Evolutionary conservation across 1,140 invertebrate genomes (phyloP).

Genomic region (Meloidogyne chitwoodi): DNA sequence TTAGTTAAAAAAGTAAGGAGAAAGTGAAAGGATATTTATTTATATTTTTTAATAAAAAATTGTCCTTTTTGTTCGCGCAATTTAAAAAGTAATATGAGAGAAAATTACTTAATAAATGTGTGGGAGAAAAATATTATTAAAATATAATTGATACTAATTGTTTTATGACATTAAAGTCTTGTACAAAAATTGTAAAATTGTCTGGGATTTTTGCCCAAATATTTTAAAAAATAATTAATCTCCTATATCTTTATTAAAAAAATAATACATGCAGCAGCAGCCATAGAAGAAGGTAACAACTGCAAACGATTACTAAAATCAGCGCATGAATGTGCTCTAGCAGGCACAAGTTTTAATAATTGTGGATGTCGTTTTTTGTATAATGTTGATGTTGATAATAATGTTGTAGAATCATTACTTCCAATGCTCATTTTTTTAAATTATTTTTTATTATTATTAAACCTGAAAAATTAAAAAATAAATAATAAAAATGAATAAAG

Average conservation of each 20-base stretch:
- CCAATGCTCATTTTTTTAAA: background rate
- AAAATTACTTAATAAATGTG: background rate
- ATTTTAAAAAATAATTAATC: too few relatives aligned
- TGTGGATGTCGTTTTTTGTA: slow-evolving; percentile 17
- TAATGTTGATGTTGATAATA: background rate
- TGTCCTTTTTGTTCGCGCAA: background rate
- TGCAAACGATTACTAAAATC: slow-evolving; percentile 12
- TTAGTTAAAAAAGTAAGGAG: background rate
- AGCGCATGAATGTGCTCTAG: slow-evolving; percentile 12
- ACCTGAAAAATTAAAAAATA: background rate
- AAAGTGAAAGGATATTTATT: background rate
- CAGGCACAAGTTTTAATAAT: background rate
- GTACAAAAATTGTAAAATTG: too few relatives aligned
- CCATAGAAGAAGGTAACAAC: slow-evolving; percentile 12
- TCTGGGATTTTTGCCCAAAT: background rate
- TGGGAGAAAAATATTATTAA: too few relatives aligned
- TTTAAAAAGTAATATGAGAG: background rate
- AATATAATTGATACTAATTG: too few relatives aligned
- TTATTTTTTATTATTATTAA: background rate
- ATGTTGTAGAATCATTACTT: background rate
- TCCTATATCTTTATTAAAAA: background rate
- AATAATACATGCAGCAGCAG: slow-evolving; percentile 14
- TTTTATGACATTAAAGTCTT: too few relatives aligned
- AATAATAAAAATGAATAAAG: background rate
- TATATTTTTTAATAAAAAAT: background rate